These are phyloP conservation scores for Paratrypauchen microcephalus DNA, from an alignment of 2,797 vertebrate genomes.

Conservation along the genomic window DNA sequence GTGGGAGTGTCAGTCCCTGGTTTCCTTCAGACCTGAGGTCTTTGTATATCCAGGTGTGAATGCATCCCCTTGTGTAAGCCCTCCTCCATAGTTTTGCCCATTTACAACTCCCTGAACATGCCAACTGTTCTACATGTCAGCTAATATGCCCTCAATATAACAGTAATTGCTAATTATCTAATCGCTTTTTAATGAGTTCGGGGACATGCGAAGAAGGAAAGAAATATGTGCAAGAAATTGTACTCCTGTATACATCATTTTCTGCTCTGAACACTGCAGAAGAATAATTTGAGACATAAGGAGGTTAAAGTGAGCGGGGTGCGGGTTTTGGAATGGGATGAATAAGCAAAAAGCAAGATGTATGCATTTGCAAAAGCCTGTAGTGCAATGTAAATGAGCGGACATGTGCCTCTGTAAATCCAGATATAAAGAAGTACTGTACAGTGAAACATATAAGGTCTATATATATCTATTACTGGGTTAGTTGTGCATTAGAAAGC, in stretches of 20 bases:
- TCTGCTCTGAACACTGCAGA: slow-evolving; percentile 28
- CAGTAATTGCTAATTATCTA: slow-evolving; percentile 78
- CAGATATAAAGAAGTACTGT: slow-evolving; percentile 27
- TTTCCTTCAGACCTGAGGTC: slow-evolving; percentile 16
- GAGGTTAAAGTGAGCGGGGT: slow-evolving; percentile 15
- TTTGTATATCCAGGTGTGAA: slow-evolving; percentile 50
- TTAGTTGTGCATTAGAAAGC: slow-evolving; percentile 22
- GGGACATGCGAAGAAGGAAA: slow-evolving; percentile 50
- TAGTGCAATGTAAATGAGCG: not conserved
- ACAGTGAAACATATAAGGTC: slow-evolving; percentile 19
- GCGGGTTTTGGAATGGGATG: not conserved
- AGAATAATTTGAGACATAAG: slow-evolving; percentile 33
- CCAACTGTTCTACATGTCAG: slow-evolving; percentile 75
- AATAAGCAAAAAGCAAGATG: slow-evolving; percentile 22
- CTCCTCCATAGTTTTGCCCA: slow-evolving; percentile 42
- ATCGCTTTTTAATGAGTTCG: slow-evolving; percentile 80
- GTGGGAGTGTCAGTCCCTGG: slow-evolving; percentile 57
- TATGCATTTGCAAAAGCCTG: slow-evolving; percentile 11
- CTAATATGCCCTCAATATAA: slow-evolving; percentile 79
- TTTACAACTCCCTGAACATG: slow-evolving; percentile 68
- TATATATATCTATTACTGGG: slow-evolving; percentile 15
- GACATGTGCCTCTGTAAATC: not conserved
- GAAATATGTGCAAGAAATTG: slow-evolving; percentile 29
- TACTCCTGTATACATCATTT: slow-evolving; percentile 19
- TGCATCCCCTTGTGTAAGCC: slow-evolving; percentile 31